Conservation (phyloP, 2,113 vertebrate species). For the Hemicordylus capensis region DNA sequence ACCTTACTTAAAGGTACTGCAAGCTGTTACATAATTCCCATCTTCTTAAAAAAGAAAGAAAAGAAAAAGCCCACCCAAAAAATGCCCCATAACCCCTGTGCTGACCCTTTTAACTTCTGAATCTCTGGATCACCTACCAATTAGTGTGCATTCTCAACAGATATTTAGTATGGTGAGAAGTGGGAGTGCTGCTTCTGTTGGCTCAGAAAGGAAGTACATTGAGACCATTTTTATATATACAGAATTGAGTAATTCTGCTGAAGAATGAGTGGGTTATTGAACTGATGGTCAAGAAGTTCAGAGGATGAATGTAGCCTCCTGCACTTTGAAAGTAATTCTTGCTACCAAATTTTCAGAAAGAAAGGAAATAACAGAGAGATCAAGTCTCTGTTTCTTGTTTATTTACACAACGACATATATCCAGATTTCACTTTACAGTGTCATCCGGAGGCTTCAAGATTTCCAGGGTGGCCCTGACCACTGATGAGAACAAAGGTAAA, state of each 20-base stretch:
- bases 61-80: background rate
- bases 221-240: background rate
- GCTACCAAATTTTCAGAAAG: background rate
- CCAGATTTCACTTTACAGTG: background rate
- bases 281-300: background rate
- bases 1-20: constrained; percentile 45
- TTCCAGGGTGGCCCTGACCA: too few species aligned
- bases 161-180: constrained; percentile 35
- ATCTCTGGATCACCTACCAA: constrained; percentile 12
- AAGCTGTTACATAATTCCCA: constrained; percentile 48
- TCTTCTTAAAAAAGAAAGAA: background rate
- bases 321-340: background rate
- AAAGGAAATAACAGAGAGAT: background rate
- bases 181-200: constrained; percentile 42
- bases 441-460: too few species aligned
- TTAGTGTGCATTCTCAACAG: background rate
- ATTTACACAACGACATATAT: background rate
- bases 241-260: background rate
- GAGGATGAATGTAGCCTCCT: background rate
- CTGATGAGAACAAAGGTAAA: too few species aligned
- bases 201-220: constrained; percentile 47
- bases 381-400: background rate
- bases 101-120: background rate
- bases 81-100: background rate
- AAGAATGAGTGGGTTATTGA: background rate